These are phyloP conservation scores for Enteromius viviparus DNA, from an alignment of 2,797 vertebrate genomes.

Conservation along the genomic window DNA sequence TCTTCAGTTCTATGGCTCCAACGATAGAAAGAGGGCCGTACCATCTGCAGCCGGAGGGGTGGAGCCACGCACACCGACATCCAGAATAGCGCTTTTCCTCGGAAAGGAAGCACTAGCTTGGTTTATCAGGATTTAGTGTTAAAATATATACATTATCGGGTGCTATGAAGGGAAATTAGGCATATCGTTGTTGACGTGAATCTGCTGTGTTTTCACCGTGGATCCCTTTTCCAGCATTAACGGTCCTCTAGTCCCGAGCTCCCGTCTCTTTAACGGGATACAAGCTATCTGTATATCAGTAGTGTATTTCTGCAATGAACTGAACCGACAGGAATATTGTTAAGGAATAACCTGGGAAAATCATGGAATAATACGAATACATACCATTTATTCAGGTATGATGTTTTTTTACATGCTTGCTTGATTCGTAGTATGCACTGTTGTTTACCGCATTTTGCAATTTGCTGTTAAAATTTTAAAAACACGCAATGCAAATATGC, in stretches of 20 bases:
- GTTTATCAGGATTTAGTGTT: background rate
- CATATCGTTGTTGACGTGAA: too few relatives aligned
- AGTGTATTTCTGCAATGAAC: constrained; percentile 67
- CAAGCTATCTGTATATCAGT: constrained; percentile 59
- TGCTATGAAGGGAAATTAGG: background rate
- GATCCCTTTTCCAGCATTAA: constrained; percentile 65
- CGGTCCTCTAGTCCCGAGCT: constrained; percentile 65
- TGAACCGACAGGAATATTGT: constrained; percentile 67
- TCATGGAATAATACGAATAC: constrained; percentile 72
- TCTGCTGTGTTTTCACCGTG: background rate
- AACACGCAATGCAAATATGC: background rate
- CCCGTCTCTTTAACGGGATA: constrained; percentile 72
- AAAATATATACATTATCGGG: fast-evolving
- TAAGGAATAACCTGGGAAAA: constrained; percentile 62
- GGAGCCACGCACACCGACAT: constrained; percentile 50
- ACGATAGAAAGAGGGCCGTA: constrained; percentile 80
- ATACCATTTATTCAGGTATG: constrained; percentile 70
- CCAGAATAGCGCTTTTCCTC: background rate
- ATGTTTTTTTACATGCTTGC: constrained; percentile 13
- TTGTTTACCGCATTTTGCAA: background rate
- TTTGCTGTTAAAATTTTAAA: background rate
- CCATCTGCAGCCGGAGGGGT: constrained; percentile 70
- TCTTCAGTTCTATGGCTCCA: constrained; percentile 67
- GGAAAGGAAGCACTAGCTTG: background rate
- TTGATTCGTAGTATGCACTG: background rate